Conservation (phyloP, 2,888 invertebrate genomes). For the Brachylomia viminalis region DNA sequence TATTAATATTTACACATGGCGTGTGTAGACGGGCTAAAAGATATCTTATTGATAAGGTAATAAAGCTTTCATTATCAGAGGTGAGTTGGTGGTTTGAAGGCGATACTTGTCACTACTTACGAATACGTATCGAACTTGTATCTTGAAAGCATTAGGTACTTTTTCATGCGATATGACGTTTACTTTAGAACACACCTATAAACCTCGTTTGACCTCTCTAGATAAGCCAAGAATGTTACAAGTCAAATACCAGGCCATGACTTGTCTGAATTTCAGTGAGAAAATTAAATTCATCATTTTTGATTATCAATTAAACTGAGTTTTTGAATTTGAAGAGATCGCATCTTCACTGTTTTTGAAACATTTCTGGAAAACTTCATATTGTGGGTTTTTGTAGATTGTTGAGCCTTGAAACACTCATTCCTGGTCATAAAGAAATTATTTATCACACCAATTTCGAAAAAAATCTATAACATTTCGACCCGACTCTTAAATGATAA, state of each 20-base stretch:
- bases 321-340: neutral
- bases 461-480: no score
- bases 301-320: neutral
- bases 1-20: conserved; percentile 65
- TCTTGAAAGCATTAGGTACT: conserved; percentile 48
- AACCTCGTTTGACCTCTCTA: conserved; percentile 11
- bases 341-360: neutral
- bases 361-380: neutral
- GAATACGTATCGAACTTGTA: conserved; percentile 47
- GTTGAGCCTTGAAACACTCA: neutral
- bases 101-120: conserved; percentile 41
- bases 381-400: neutral
- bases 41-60: conserved; percentile 58
- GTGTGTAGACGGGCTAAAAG: conserved; percentile 50
- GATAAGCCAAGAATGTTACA: conserved; percentile 30
- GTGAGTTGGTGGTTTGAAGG: conserved; percentile 41
- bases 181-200: conserved; percentile 56
- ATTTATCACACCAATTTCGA: neutral
- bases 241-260: conserved; percentile 13
- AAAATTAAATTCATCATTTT: neutral
- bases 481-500: neutral
- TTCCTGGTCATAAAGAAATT: neutral
- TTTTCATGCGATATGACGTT: conserved; percentile 54
- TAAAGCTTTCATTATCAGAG: conserved; percentile 57
- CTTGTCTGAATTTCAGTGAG: conserved; percentile 14